Evolutionary conservation across 2,888 invertebrate genomes (phyloP), one percentile per base, ranked within the genome.

Genomic region (Pristionchus mayeri): DNA sequence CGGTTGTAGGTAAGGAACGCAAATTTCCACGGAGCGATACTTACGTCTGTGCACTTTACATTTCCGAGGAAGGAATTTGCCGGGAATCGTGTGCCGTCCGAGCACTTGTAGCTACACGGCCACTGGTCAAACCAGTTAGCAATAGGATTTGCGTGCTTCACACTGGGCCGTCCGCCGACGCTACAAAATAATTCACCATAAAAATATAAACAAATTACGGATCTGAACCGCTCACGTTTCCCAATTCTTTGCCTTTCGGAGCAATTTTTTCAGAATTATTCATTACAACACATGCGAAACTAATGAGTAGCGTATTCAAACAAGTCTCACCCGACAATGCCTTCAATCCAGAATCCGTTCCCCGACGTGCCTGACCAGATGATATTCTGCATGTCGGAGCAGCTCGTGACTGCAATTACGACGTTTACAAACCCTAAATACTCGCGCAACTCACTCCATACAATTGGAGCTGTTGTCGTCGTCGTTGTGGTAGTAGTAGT

Each of bases 81-180:
- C 13, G 37, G 30, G 34, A 50, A 50, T 18, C 40, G 44, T 0
- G 75, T 44, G 48, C 48, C n/a, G 11, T 63, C 44, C 0, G 54
- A 2, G 40, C 57, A 52, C 16, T 40, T 54, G 57, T 57, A 80
- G 27, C 37, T 80, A 57, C 57, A 80, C 48, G 80, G 57, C 54
- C 80, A 80, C 57, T 7, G 21, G n/a, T 78, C 24, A n/a, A 37
- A 78, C 76, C 76, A 78, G 11, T 78, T 40, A 27, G 9, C 27
- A 3, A 11, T 60, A 0, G 27, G 11, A 9, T 27, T 27, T 3
- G 57, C n/a, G n/a, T 3, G 27, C 27, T 60, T 24, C 13, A 60
- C 7, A 30, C 27, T n/a, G n/a, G 0, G 57, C 30, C 34, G 63
- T 27, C 21, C 34, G 6, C 44, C 44, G 44, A 44, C 44, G 44